Evolutionary conservation across 2,888 invertebrate genomes (phyloP), one percentile per base, ranked within the genome.

Genomic region (Crocallis elinguaria): DNA sequence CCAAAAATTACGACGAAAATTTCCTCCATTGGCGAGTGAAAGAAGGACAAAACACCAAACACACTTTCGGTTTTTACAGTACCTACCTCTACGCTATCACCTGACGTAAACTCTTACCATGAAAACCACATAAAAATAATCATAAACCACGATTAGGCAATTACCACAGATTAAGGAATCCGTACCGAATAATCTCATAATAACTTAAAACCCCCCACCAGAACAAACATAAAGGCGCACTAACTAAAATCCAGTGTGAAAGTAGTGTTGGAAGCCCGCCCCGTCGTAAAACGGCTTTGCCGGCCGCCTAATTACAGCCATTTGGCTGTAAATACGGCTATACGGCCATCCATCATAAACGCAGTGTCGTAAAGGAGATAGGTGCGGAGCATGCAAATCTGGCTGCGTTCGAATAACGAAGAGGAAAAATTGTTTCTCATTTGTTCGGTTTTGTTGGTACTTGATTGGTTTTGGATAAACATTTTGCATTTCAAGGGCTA

Each of bases 221-320:
- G 60, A 63, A 60, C 63, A 63, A 63, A 63, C 52, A 63, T 60
- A 58, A 60, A 63, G 52, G 41, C 11, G 56, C 54, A 49, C 56
- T 60, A 57, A 54, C 54, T 55, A 46, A 62, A 54, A 49, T 48
- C 43, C 56, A 62, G 62, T 64, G 62, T 64, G 62, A 64, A 64
- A 62, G 64, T 58, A 29, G 32, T 38, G 30, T 33, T 16, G 27
- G 14, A 17, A 19, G 32, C 53, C 58, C 62, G 57, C 54, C 57
- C 61, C 7, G 30, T 52, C 52, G 36, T 64, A 64, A 64, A 64
- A 38, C 53, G 48, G 73, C 77, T 69, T 72, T 69, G 72, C 62
- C 74, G 79, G 79, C 73, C 61, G 53, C 69, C 86, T 86, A 87
- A 88, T 88, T 88, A 88, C 74, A 74, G 75, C 75, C 76, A 83